Evolutionary conservation across 2,888 invertebrate genomes (phyloP), one percentile per base, ranked within the genome.

Genomic region (Drosophila atripex): DNA sequence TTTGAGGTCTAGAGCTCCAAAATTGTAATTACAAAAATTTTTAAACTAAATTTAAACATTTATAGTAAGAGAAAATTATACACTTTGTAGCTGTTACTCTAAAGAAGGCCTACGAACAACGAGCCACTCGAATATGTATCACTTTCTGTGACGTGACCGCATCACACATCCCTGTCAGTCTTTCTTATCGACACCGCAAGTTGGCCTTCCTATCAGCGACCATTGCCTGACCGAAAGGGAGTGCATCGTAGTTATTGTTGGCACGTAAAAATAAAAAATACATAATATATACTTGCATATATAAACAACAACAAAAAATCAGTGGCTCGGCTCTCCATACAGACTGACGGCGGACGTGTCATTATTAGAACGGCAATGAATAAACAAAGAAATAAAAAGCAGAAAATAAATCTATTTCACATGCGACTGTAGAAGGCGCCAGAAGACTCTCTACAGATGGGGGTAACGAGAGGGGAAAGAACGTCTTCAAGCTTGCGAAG

Each of bases 301-400:
- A 23, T 7, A 16, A 4, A 21, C 9, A n/a, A 32, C 25, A 12
- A 49, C 5, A 43, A 25, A 63, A 35, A 41, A 18, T 9, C 41
- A 18, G 18, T 18, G 18, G 18, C 18, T 3, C 4, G 21, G 21
- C 21, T 23, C 21, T 23, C 21, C 21, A 18, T 11, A 28, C 47
- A 11, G 18, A 39, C 38, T 7, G 7, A 43, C 12, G 18, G 25
- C 49, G 32, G 43, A 58, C 38, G 59, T 60, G 60, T 14, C 46
- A 23, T 60, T 47, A 30, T 21, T 38, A 30, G 39, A 47, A 47
- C 54, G 21, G 32, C 59, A 59, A 59, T 16, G 23, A 59, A 58
- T 21, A 45, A 63, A 30, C 61, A 50, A 50, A 43, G 16, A 63
- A 63, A 63, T 30, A 14, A 16, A 61, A 35, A 43, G 61, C 32